Evolutionary conservation across 2,113 vertebrate genomes (phyloP), one percentile per base, ranked within the genome.

Genomic region (Microcebus lehilahytsara): DNA sequence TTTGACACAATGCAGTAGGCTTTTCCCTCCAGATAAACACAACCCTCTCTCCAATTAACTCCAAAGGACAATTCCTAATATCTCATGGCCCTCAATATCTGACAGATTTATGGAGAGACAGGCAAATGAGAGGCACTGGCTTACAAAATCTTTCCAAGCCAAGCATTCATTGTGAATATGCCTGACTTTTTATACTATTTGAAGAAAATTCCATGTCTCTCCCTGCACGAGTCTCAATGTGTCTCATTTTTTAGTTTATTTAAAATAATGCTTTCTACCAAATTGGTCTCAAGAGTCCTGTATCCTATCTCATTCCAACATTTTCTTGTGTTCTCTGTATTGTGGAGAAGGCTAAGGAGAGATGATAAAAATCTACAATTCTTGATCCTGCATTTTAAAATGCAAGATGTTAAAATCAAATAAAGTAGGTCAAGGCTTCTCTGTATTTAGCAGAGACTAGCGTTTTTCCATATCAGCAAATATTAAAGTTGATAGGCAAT

Each of bases 351-450:
- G 67, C 80, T 93, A 96, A 96, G 30, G 77, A 92, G 90, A 96
- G 92, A 91, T 85, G 97, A 96, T 97, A 91, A 96, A 94, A 97
- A 97, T 89, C 85, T 96, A 89, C 89, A 95, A 71, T 94, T 64
- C 88, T 97, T 97, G 78, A 97, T 92, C 84, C 87, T 92, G 46
- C 84, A 90, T 96, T 97, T 97, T 96, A 95, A 97, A 96, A 97
- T 96, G 85, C 96, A 98, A 95, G 94, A 96, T 96, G 94, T 93
- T 91, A 96, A 96, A 96, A 97, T 96, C 93, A 98, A 96, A 95
- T 85, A 98, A 98, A 98, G 92, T 97, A 97, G 97, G 96, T 97
- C 97, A 97, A 95, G 60, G 3, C 90, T 89, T 96, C 90, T 96
- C 85, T 0, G 0, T 91, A 83, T 95, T 96, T 97, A 96, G 88